Conservation (phyloP, 2,797 vertebrate species). For the Sebastes miniatus region DNA sequence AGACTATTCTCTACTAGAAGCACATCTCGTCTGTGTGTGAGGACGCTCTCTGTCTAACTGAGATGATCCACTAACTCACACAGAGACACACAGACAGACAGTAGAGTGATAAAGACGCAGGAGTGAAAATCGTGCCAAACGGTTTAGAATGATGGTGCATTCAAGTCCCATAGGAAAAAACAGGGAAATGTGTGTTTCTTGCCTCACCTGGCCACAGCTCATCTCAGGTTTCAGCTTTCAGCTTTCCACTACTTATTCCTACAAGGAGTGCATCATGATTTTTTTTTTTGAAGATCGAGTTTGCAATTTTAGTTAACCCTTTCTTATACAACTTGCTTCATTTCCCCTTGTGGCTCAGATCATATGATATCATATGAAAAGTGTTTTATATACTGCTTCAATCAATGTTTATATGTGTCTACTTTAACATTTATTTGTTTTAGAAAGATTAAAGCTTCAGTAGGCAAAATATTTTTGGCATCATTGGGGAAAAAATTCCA, state of each 20-base stretch:
- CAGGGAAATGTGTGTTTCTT: neutral
- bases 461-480: no score
- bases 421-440: neutral
- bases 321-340: neutral
- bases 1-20: neutral
- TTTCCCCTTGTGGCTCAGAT: neutral
- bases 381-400: no score
- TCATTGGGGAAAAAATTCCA: no score
- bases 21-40: neutral
- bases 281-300: neutral
- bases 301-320: neutral
- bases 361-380: no score
- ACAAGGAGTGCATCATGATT: no score
- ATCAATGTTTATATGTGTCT: no score
- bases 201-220: neutral
- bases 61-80: neutral
- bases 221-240: neutral
- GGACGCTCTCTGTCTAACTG: neutral
- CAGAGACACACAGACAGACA: neutral
- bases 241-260: no score
- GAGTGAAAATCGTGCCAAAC: slow-evolving; percentile 38
- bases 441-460: no score
- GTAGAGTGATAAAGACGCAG: neutral
- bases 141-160: slow-evolving; percentile 29
- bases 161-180: slow-evolving; percentile 31